Evolutionary conservation across 2,888 invertebrate genomes (phyloP).

Genomic region (Drosophila percnosoma): DNA sequence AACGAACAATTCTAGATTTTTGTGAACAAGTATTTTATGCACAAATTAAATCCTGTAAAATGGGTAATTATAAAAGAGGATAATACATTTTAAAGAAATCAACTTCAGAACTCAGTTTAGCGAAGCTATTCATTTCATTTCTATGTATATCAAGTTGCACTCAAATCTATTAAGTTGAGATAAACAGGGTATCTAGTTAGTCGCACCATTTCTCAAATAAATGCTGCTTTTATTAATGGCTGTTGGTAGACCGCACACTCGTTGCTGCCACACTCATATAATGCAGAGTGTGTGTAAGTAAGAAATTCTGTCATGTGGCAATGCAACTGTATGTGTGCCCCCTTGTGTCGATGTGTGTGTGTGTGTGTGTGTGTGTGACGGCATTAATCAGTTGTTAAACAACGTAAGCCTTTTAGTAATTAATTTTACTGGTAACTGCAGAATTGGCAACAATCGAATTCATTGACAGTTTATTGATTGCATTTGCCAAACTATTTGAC

Average conservation of each 20-base stretch:
- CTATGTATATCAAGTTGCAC: too few species aligned
- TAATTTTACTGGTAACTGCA: slow-evolving; percentile 55
- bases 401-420: slow-evolving; percentile 52
- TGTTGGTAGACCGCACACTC: slow-evolving; percentile 49
- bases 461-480: slow-evolving; percentile 32
- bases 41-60: background rate
- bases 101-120: background rate
- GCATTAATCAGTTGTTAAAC: slow-evolving; percentile 58
- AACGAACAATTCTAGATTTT: background rate
- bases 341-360: background rate
- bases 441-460: slow-evolving; percentile 38
- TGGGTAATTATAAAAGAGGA: background rate
- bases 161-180: background rate
- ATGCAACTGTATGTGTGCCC: background rate
- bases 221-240: slow-evolving; percentile 49
- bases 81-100: background rate
- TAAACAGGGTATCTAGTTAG: slow-evolving; percentile 25
- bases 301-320: slow-evolving; percentile 16
- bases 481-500: slow-evolving; percentile 24
- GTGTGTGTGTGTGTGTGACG: slow-evolving; percentile 15
- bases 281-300: slow-evolving; percentile 6
- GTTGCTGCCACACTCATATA: slow-evolving; percentile 12
- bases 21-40: background rate
- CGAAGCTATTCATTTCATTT: background rate
- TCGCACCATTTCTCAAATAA: background rate